Evolutionary conservation across 2,113 vertebrate species (phyloP).

Genomic region (Myiagra hebetior): DNA sequence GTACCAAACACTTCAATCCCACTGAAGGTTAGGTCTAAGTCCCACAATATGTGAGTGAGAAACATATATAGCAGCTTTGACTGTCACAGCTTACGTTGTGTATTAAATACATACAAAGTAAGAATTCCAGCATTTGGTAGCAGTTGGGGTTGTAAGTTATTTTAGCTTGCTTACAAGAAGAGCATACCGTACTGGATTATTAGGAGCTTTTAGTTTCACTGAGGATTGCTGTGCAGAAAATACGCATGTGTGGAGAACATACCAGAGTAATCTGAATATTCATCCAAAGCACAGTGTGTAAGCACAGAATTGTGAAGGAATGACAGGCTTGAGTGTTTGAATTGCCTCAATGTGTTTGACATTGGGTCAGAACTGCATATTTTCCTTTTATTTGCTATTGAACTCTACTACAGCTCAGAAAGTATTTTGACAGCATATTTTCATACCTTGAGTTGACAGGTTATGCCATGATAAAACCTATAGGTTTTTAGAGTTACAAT

Average conservation of each 20-base stretch:
- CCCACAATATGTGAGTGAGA: not conserved
- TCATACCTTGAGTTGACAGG: not conserved
- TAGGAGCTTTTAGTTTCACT: not conserved
- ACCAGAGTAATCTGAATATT: conserved; percentile 23
- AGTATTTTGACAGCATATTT: not conserved
- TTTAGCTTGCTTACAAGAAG: not conserved
- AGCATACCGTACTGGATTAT: not conserved
- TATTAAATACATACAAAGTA: not conserved
- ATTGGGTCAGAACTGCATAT: not conserved
- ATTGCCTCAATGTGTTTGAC: conserved; percentile 6
- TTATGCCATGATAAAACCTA: not conserved
- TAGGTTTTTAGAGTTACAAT: not conserved
- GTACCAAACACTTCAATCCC: not conserved
- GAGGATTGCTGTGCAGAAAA: not conserved
- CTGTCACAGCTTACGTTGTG: not conserved
- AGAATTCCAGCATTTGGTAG: not conserved
- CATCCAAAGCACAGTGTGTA: not conserved
- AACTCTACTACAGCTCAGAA: not conserved
- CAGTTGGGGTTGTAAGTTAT: not conserved
- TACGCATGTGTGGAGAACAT: not conserved
- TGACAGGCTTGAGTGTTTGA: conserved; percentile 27
- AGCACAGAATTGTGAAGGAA: not conserved
- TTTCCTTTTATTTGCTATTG: conserved; percentile 4
- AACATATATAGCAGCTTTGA: not conserved
- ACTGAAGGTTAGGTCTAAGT: not conserved